A percentile compares a stretch with the other conserved stretches of the same genome.
phyloP scores from a whole-genome alignment of 2,888 invertebrate genomes.

The Theodoxus fluviatilis region DNA sequence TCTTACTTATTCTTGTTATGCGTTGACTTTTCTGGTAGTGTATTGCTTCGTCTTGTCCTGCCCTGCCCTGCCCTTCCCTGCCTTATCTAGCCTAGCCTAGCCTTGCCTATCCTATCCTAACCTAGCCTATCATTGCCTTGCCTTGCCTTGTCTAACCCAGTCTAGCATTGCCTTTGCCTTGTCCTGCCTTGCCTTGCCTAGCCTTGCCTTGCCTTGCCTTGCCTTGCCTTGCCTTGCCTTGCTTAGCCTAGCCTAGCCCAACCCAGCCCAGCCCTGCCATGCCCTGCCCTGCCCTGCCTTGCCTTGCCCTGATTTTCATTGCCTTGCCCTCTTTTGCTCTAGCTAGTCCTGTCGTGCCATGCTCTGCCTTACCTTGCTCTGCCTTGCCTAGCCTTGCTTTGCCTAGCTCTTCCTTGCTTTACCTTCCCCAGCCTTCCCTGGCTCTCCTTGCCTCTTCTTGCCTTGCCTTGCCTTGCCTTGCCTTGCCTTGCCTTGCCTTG shows the following conservation, averaged over 20 bases:
- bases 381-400: background rate
- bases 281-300: slow-evolving; percentile 17
- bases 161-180: too few relatives aligned
- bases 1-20: slow-evolving; percentile 8
- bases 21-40: slow-evolving; percentile 17
- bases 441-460: too few relatives aligned
- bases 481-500: background rate
- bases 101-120: slow-evolving; percentile 18
- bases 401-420: too few relatives aligned
- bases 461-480: slow-evolving; percentile 10
- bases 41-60: slow-evolving; percentile 24
- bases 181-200: slow-evolving; percentile 23
- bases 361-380: slow-evolving; percentile 8
- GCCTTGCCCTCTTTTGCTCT: slow-evolving; percentile 3
- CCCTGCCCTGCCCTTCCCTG: slow-evolving; percentile 13
- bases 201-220: slow-evolving; percentile 23
- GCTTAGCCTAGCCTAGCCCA: slow-evolving; percentile 8
- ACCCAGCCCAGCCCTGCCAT: slow-evolving; percentile 17
- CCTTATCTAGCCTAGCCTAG: slow-evolving; percentile 17
- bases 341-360: background rate
- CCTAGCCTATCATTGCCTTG: slow-evolving; percentile 19
- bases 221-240: slow-evolving; percentile 23
- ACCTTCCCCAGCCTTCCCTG: too few relatives aligned
- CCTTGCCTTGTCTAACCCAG: slow-evolving; percentile 25
- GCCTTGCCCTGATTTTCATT: slow-evolving; percentile 10